These are phyloP conservation scores for Porphyrio hochstetteri DNA, from an alignment of 2,113 vertebrate species.

Conservation along the genomic window DNA sequence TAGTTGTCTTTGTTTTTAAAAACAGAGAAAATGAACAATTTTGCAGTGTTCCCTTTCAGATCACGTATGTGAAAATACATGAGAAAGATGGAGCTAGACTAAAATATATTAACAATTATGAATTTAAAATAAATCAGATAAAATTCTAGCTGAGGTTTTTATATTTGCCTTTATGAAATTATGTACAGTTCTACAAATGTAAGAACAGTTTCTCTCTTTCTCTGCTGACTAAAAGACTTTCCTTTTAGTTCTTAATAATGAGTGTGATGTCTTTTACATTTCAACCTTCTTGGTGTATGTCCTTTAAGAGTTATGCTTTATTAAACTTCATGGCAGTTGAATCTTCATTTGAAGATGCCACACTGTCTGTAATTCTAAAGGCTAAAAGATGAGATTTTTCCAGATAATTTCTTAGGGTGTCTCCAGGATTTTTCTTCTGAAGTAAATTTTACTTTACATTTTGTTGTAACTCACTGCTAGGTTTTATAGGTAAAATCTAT, in stretches of 20 bases:
- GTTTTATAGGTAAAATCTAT: neutral
- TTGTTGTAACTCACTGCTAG: neutral
- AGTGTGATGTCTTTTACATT: neutral
- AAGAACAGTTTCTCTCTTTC: neutral
- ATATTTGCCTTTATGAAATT: neutral
- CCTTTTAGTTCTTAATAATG: neutral
- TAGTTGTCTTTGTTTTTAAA: neutral
- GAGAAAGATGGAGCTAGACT: neutral
- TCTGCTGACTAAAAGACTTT: neutral
- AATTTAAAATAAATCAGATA: neutral
- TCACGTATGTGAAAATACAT: neutral
- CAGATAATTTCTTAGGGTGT: neutral
- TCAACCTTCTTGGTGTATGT: neutral
- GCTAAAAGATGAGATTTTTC: neutral
- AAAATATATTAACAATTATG: neutral
- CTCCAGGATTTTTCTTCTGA: neutral
- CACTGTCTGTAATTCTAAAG: neutral
- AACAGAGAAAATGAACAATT: neutral
- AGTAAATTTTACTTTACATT: neutral
- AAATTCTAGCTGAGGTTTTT: neutral
- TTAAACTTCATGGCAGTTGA: neutral
- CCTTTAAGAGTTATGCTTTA: neutral
- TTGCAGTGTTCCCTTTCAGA: neutral
- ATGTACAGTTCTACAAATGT: neutral
- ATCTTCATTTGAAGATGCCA: neutral